A percentile compares a stretch with the other conserved stretches of the same genome.
phyloP scores from a whole-genome alignment of 2,113 vertebrate genomes.

The Columba livia region DNA sequence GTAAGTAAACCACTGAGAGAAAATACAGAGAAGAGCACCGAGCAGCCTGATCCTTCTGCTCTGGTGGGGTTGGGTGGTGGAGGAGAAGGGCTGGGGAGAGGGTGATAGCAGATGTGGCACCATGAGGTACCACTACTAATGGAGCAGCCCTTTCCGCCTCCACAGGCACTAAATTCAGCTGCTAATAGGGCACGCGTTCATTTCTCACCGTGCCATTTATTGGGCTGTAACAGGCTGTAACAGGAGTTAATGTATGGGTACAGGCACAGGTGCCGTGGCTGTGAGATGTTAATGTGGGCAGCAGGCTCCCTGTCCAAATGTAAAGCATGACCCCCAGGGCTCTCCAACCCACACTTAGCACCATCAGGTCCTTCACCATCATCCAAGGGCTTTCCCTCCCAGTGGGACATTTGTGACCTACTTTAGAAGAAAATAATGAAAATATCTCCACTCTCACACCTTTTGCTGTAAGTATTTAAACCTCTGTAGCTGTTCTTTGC shows the following conservation, averaged over 20 bases:
- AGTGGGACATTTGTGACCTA: not conserved
- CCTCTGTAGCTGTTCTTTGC: slow-evolving; percentile 24
- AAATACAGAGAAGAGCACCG: not conserved
- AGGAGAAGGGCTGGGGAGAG: not conserved
- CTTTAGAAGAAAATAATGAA: slow-evolving; percentile 17
- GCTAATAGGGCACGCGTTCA: not conserved
- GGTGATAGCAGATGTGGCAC: not conserved
- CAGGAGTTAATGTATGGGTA: slow-evolving; percentile 46
- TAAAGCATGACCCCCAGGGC: slow-evolving; percentile 59
- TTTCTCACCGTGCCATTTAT: not conserved
- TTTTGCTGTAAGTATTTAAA: slow-evolving; percentile 49
- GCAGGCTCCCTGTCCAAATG: slow-evolving; percentile 1
- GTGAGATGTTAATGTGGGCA: not conserved
- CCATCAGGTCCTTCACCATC: not conserved
- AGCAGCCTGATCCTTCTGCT: not conserved
- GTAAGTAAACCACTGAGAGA: not conserved
- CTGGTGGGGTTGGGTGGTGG: not conserved
- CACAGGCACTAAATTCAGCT: not conserved
- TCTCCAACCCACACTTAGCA: not conserved
- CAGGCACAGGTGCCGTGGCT: not conserved
- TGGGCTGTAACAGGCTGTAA: slow-evolving; percentile 25
- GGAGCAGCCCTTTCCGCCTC: not conserved
- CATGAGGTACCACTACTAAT: rapidly evolving
- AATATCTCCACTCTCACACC: not conserved
- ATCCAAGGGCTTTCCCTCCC: not conserved